Conservation (phyloP, 2,113 vertebrate species). For the Balaeniceps rex region DNA sequence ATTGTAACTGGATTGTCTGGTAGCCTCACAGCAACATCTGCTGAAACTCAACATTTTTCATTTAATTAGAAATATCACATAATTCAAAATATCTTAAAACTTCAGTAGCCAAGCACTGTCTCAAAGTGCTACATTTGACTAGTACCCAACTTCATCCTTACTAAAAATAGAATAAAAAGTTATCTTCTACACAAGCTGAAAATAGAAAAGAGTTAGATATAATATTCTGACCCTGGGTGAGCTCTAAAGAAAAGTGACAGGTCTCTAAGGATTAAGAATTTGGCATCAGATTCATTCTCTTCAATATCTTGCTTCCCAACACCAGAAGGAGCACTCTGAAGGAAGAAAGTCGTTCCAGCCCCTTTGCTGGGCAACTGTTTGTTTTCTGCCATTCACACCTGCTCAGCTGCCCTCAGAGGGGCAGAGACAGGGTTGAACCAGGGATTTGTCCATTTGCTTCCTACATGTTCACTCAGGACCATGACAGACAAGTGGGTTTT, state of each 20-base stretch:
- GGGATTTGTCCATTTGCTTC: not conserved
- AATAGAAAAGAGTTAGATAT: not conserved
- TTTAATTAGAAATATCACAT: not conserved
- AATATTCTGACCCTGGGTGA: not conserved
- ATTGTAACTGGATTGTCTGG: not conserved
- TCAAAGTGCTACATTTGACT: not conserved
- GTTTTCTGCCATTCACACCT: not conserved
- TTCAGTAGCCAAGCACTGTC: not conserved
- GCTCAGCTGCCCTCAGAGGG: not conserved
- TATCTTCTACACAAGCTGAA: slow-evolving; percentile 11
- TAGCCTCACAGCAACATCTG: not conserved
- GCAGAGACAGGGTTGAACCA: not conserved
- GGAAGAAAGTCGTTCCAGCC: not conserved
- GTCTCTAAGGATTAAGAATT: not conserved
- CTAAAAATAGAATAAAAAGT: slow-evolving; percentile 38
- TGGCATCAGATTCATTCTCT: not conserved
- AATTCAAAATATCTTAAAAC: not conserved
- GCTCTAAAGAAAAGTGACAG: not conserved
- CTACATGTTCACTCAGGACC: not conserved
- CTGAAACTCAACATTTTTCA: not conserved
- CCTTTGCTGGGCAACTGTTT: not conserved
- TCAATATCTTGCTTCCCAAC: not conserved
- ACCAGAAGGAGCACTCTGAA: not conserved
- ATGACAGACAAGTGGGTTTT: not conserved
- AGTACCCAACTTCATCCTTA: not conserved